phyloP scores from a whole-genome alignment of 2,888 invertebrate genomes.

The Teleiodes luculella region DNA sequence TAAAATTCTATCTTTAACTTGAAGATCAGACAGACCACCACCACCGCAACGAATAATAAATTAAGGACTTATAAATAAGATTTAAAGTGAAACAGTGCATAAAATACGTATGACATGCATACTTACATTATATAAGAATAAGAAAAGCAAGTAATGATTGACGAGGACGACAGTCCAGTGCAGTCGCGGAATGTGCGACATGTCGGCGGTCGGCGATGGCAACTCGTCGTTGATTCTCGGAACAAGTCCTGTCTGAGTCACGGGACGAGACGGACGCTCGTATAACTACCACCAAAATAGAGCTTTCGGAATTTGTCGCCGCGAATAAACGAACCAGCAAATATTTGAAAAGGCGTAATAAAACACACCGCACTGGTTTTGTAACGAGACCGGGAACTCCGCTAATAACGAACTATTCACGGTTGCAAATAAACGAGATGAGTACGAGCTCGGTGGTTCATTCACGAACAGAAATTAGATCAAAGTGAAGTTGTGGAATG shows the following conservation, averaged over 20 bases:
- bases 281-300: slow-evolving; percentile 53
- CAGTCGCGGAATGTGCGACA: slow-evolving; percentile 40
- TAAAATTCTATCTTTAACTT: neutral
- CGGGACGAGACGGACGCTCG: slow-evolving; percentile 49
- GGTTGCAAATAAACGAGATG: slow-evolving; percentile 24
- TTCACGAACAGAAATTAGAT: slow-evolving; percentile 28
- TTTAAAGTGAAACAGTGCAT: slow-evolving; percentile 1
- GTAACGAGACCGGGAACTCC: slow-evolving; percentile 9
- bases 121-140: slow-evolving; percentile 1
- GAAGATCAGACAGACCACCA: neutral
- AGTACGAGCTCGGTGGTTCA: slow-evolving; percentile 20
- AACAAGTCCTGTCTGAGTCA: slow-evolving; percentile 54
- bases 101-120: slow-evolving; percentile 5
- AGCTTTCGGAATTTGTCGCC: slow-evolving; percentile 26
- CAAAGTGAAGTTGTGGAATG: slow-evolving; percentile 25
- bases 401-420: slow-evolving; percentile 12
- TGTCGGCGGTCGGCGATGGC: slow-evolving; percentile 26
- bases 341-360: slow-evolving; percentile 8
- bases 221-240: slow-evolving; percentile 43
- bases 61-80: neutral
- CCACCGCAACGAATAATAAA: neutral
- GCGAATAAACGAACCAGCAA: slow-evolving; percentile 11
- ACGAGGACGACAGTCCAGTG: slow-evolving; percentile 13
- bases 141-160: slow-evolving; percentile 30
- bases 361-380: slow-evolving; percentile 6